phyloP scores from a whole-genome alignment of 2,888 invertebrate species.

The Caenorhabditis japonica region DNA sequence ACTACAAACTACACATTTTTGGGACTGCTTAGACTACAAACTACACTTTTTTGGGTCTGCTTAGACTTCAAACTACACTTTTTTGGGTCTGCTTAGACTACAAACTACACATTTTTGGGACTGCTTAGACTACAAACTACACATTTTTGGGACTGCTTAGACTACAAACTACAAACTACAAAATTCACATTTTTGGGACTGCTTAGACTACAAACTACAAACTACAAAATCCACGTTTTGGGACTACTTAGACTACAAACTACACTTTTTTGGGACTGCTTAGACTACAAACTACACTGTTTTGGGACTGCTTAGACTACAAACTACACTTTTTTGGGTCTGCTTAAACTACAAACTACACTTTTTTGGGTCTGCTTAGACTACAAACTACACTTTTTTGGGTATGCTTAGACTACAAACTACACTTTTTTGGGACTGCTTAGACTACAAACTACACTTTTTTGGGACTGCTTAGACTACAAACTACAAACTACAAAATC shows the following conservation, averaged over 20 bases:
- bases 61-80: background rate
- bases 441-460: background rate
- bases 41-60: background rate
- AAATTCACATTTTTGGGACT: too few species aligned
- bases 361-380: background rate
- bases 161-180: slow-evolving; percentile 4
- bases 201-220: background rate
- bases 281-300: background rate
- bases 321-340: background rate
- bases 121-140: background rate
- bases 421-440: background rate
- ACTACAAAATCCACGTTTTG: too few species aligned
- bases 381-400: background rate
- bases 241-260: background rate
- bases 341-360: background rate
- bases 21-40: background rate
- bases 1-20: slow-evolving; percentile 16
- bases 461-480: background rate
- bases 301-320: background rate
- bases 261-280: background rate
- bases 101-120: slow-evolving; percentile 18
- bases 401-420: background rate
- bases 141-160: slow-evolving; percentile 14
- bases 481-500: too few species aligned
- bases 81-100: background rate